Evolutionary conservation across 2,797 vertebrate species (phyloP).

Genomic region (Phataginus tricuspis): DNA sequence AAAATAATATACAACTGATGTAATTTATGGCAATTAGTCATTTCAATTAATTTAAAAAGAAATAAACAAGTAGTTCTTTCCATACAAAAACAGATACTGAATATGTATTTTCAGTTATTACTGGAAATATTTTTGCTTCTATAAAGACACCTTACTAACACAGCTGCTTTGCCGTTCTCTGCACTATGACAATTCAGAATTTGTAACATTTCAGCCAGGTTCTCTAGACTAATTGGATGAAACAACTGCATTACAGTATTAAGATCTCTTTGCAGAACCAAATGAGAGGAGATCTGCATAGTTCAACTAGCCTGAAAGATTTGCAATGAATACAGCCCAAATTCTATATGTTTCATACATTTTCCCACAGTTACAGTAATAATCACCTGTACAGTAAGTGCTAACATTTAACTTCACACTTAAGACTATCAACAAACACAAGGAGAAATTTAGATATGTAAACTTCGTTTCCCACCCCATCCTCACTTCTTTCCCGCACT

Average conservation of each 20-base stretch:
- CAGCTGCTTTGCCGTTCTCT: slow-evolving; percentile 29
- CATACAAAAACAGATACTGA: slow-evolving; percentile 36
- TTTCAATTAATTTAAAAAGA: slow-evolving; percentile 65
- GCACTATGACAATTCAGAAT: slow-evolving; percentile 70
- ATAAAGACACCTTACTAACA: slow-evolving; percentile 48
- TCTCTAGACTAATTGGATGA: slow-evolving; percentile 73
- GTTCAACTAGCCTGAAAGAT: slow-evolving; percentile 81
- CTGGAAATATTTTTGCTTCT: slow-evolving; percentile 71
- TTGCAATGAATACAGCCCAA: slow-evolving; percentile 67
- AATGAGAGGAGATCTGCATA: slow-evolving; percentile 73
- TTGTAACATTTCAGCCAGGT: slow-evolving; percentile 82
- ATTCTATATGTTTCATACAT: neutral
- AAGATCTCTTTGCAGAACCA: slow-evolving; percentile 64
- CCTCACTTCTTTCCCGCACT: neutral
- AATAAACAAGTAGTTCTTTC: slow-evolving; percentile 71
- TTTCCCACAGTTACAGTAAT: slow-evolving; percentile 40
- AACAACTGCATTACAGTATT: slow-evolving; percentile 75
- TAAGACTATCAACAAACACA: slow-evolving; percentile 37
- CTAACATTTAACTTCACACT: slow-evolving; percentile 55
- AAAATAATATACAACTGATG: slow-evolving; percentile 51
- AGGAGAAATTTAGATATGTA: slow-evolving; percentile 41
- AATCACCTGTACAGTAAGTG: slow-evolving; percentile 1
- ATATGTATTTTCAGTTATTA: slow-evolving; percentile 57
- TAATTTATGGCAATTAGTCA: slow-evolving; percentile 49
- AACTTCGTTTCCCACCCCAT: slow-evolving; percentile 31